A percentile compares a stretch with the other conserved stretches of the same genome.
Conservation (phyloP, 2,888 invertebrate species). For the Ichneumoninae sp. region DNA sequence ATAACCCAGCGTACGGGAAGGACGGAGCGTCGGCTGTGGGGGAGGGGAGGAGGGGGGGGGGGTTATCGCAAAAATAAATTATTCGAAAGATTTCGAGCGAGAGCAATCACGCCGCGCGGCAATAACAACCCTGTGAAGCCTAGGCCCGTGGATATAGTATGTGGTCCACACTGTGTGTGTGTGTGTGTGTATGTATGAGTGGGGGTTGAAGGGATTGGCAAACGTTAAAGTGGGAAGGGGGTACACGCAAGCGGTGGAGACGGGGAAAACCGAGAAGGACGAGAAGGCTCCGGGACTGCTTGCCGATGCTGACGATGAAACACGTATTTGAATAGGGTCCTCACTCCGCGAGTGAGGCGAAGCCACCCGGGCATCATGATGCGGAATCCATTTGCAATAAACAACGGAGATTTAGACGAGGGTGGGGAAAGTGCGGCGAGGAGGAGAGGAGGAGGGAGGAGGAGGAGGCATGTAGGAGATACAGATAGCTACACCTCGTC, state of each 20-base stretch:
- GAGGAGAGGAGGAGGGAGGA: slow-evolving; percentile 18
- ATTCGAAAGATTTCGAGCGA: slow-evolving; percentile 79
- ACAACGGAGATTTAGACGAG: slow-evolving; percentile 83
- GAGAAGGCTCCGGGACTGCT: slow-evolving; percentile 49
- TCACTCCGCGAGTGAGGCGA: slow-evolving; percentile 58
- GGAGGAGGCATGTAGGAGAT: slow-evolving; percentile 55
- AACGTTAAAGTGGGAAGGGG: slow-evolving; percentile 11
- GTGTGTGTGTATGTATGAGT: not conserved
- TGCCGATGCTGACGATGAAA: slow-evolving; percentile 75
- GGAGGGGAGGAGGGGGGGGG: not conserved
- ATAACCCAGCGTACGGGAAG: not conserved
- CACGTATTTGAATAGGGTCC: slow-evolving; percentile 79
- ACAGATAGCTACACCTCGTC: slow-evolving; percentile 46
- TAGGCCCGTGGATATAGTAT: slow-evolving; percentile 57
- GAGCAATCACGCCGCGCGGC: slow-evolving; percentile 78
- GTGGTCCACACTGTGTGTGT: slow-evolving; percentile 18
- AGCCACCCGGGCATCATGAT: slow-evolving; percentile 80
- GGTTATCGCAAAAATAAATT: slow-evolving; percentile 78
- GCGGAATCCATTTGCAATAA: slow-evolving; percentile 85
- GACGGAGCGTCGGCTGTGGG: not conserved
- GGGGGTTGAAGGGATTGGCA: slow-evolving; percentile 23
- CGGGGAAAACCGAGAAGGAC: slow-evolving; percentile 52
- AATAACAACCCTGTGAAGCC: slow-evolving; percentile 76
- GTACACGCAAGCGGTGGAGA: slow-evolving; percentile 44
- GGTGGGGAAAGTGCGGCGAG: slow-evolving; percentile 60